Conservation (phyloP, 2,113 vertebrate genomes). For the Zosterops borbonicus region DNA sequence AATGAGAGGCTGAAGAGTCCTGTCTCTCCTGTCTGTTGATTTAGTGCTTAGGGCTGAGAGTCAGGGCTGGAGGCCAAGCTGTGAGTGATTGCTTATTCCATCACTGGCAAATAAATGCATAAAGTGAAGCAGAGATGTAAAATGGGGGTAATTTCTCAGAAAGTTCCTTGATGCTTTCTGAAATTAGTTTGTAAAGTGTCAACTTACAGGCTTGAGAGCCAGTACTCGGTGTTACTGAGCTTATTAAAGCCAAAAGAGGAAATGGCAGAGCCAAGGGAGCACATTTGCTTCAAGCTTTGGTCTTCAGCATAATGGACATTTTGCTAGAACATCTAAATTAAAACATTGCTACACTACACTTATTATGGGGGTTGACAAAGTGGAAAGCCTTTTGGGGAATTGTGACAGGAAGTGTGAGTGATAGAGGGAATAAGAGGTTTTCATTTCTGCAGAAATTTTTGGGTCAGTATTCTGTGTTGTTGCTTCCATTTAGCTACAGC, state of each 20-base stretch:
- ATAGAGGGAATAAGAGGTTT: background rate
- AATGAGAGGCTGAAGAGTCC: background rate
- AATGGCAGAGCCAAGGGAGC: background rate
- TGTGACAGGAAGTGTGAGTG: accelerated
- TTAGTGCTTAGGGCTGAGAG: background rate
- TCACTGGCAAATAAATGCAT: background rate
- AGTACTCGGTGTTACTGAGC: background rate
- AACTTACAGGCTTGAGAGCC: background rate
- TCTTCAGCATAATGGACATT: background rate
- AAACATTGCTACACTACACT: background rate
- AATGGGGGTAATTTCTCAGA: background rate
- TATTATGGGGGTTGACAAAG: background rate
- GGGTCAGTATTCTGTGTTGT: background rate
- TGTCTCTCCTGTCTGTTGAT: background rate
- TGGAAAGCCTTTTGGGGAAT: background rate
- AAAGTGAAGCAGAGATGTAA: background rate
- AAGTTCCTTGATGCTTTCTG: background rate
- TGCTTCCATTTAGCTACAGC: background rate
- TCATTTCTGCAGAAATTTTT: background rate
- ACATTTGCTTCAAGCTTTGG: background rate
- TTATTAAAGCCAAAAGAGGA: background rate
- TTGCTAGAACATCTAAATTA: background rate
- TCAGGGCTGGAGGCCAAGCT: background rate
- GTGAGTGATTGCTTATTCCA: background rate
- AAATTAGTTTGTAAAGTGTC: background rate